phyloP scores from a whole-genome alignment of 2,113 vertebrate species.

The Apteryx mantelli region DNA sequence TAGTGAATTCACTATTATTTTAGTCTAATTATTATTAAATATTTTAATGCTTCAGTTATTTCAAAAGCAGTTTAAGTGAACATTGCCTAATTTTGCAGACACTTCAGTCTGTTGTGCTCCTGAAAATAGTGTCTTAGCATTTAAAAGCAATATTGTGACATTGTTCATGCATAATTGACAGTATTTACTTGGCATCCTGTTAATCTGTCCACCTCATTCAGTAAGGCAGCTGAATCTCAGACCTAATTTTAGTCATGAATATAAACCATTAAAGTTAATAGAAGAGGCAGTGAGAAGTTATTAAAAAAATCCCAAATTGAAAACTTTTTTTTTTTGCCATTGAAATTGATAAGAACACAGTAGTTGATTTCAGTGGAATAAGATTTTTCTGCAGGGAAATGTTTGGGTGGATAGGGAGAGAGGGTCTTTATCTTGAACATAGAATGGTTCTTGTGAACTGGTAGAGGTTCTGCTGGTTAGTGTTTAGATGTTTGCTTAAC shows the following conservation, averaged over 20 bases:
- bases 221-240: not conserved
- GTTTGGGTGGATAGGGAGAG: not conserved
- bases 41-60: slow-evolving; percentile 17
- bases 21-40: slow-evolving; percentile 24
- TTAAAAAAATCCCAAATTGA: not conserved
- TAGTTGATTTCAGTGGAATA: not conserved
- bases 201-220: not conserved
- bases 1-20: slow-evolving; percentile 37
- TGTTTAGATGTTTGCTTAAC: not conserved
- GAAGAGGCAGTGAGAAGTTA: not conserved
- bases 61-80: not conserved
- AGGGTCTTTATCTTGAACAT: not conserved
- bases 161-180: not conserved
- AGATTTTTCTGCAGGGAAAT: not conserved
- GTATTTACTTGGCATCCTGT: not conserved
- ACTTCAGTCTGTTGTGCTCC: not conserved
- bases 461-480: not conserved
- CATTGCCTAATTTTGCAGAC: not conserved
- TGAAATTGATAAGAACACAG: not conserved
- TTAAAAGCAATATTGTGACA: not conserved
- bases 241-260: not conserved
- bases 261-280: not conserved
- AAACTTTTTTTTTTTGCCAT: not conserved
- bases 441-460: not conserved
- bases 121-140: not conserved